Base-by-base conservation (phyloP, 2,888 invertebrate species). In the Drosophila nigritarsus region DNA sequence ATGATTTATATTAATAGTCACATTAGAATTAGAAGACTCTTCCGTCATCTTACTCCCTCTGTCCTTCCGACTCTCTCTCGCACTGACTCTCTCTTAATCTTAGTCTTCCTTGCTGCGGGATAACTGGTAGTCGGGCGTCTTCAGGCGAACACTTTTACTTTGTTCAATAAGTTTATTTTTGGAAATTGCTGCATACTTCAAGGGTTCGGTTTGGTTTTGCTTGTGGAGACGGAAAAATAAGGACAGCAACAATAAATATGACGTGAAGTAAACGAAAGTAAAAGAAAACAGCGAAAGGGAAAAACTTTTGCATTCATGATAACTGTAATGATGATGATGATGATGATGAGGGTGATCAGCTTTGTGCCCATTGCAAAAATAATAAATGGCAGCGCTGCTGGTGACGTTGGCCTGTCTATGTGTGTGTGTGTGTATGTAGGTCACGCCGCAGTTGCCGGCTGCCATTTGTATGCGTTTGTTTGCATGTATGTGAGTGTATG, bases 111-210 rank as follows among this genome's bases (percentile, higher is more conserved):
- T 45, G 24, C 15, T 60, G 15, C 34, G 30, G 34, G 29, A 49
- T 36, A 34, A 18, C 32, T 13, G 13, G 1, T 34, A 38, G 38
- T 69, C 32, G 18, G 4, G 13, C 48, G 20, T 13, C 27, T 15
- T 30, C 13, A 6, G n/a, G n/a, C 4, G 27, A 45, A 20, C 9
- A 34, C 29, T 36, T 63, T 59, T 24, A 15, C 45, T 34, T 36
- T 42, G 11, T 76, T 72, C 60, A 65, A 73, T 78, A 70, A 56
- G 75, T 90, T 88, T 85, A 88, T 88, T 85, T 85, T 90, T 60
- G 88, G 83, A 80, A 78, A 75, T 85, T 75, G 75, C 68, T 85
- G 88, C 83, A 82, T 85, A 90, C 89, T 90, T 82, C 75, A 85
- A 73, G 83, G 83, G 65, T 81, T 60, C 65, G 64, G 49, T 64